Percentiles rank a stretch among this genome's conserved stretches.
Conservation (phyloP, 2,797 vertebrate species). For the Anas bernieri region DNA sequence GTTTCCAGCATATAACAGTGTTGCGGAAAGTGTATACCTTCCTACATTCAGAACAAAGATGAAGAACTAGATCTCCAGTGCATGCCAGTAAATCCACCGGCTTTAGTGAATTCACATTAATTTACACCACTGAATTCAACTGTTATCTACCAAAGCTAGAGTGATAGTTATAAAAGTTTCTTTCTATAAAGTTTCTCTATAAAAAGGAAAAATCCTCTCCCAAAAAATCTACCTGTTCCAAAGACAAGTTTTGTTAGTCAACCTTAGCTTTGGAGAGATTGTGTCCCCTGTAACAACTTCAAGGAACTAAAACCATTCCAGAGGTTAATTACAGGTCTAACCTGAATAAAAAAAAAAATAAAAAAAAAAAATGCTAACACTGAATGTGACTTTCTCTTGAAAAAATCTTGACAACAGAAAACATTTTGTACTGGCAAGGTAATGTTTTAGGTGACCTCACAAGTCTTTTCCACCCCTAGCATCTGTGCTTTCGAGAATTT, state of each 20-base stretch:
- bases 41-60: neutral
- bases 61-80: neutral
- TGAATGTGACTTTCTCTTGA: neutral
- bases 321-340: neutral
- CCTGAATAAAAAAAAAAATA: neutral
- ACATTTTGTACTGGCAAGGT: neutral
- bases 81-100: neutral
- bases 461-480: neutral
- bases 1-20: neutral
- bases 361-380: neutral
- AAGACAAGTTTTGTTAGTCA: neutral
- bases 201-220: neutral
- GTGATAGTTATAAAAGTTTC: neutral
- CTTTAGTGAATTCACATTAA: neutral
- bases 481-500: conserved; percentile 1
- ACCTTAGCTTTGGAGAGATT: neutral
- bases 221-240: neutral
- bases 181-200: neutral
- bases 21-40: neutral
- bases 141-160: neutral
- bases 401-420: neutral
- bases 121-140: neutral
- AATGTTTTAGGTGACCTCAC: neutral
- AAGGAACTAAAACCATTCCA: neutral
- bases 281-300: neutral